Conservation (phyloP, 2,888 invertebrate species). For the Philaethria dido region DNA sequence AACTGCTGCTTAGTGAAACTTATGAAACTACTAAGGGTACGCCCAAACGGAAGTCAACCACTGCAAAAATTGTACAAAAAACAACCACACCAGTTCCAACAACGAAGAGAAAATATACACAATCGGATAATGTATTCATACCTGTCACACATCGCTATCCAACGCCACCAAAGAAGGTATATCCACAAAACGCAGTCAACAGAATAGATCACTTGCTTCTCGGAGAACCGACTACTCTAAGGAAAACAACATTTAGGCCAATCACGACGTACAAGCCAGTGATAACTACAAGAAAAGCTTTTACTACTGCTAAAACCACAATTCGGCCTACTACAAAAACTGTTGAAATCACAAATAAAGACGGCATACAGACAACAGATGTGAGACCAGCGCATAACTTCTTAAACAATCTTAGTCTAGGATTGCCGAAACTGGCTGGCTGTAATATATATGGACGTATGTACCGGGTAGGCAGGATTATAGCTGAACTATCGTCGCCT, state of each 20-base stretch:
- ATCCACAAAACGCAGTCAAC: constrained; percentile 59
- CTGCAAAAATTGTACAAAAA: constrained; percentile 39
- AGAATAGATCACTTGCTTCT: constrained; percentile 75
- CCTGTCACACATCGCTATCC: constrained; percentile 59
- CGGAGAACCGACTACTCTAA: constrained; percentile 74
- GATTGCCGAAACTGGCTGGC: constrained; percentile 90
- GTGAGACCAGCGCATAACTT: constrained; percentile 51
- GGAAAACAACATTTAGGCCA: constrained; percentile 57
- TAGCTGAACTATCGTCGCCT: constrained; percentile 91
- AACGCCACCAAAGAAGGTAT: constrained; percentile 56
- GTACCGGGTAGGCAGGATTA: constrained; percentile 92
- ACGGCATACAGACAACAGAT: constrained; percentile 50
- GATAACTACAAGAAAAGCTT: constrained; percentile 43
- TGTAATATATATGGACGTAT: constrained; percentile 96
- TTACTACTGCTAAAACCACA: constrained; percentile 42
- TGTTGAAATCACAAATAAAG: constrained; percentile 48
- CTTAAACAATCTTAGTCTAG: constrained; percentile 65
- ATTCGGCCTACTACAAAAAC: constrained; percentile 47
- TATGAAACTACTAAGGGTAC: constrained; percentile 65
- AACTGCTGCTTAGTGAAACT: constrained; percentile 83
- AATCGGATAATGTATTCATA: constrained; percentile 55
- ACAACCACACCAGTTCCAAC: constrained; percentile 38
- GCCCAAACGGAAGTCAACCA: constrained; percentile 44
- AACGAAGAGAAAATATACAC: constrained; percentile 46
- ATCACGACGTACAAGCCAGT: constrained; percentile 47